These are phyloP conservation scores for Gulo gulo DNA, from an alignment of 2,113 vertebrate genomes.

Conservation along the genomic window DNA sequence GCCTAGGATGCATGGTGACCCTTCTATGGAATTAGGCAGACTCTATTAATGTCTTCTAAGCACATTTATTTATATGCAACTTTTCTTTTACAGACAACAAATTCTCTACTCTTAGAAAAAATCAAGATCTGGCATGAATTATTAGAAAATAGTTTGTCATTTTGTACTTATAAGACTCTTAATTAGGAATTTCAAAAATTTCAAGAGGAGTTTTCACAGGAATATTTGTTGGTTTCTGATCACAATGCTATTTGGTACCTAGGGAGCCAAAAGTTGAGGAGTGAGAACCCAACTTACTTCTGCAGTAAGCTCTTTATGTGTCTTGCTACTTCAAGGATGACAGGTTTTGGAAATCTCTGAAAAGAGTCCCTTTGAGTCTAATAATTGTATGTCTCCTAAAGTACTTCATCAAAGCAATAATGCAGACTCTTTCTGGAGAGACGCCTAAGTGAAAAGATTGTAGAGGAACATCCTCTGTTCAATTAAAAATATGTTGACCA, in stretches of 20 bases:
- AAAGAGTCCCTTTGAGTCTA: neutral
- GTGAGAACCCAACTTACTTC: neutral
- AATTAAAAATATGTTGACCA: neutral
- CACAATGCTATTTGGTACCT: neutral
- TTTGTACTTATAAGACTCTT: neutral
- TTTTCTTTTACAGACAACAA: neutral
- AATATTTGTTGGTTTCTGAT: neutral
- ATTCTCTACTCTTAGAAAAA: neutral
- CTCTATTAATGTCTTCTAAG: neutral
- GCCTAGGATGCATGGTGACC: too few relatives aligned
- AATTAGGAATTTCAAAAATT: conserved; percentile 11
- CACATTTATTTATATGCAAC: neutral
- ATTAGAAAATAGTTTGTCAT: neutral
- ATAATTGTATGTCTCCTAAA: neutral
- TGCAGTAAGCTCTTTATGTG: neutral
- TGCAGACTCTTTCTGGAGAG: neutral
- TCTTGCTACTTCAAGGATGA: neutral
- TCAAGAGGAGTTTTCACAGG: neutral
- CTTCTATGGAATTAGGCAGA: neutral
- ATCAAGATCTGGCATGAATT: neutral
- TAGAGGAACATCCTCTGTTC: neutral
- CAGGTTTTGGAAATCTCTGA: neutral
- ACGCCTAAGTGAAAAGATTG: neutral
- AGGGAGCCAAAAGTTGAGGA: neutral
- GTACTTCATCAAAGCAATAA: neutral